Percentiles rank a stretch among this genome's conserved stretches.
These are phyloP conservation scores for Oscheius sp. DNA, from an alignment of 2,888 invertebrate species.

Conservation along the genomic window DNA sequence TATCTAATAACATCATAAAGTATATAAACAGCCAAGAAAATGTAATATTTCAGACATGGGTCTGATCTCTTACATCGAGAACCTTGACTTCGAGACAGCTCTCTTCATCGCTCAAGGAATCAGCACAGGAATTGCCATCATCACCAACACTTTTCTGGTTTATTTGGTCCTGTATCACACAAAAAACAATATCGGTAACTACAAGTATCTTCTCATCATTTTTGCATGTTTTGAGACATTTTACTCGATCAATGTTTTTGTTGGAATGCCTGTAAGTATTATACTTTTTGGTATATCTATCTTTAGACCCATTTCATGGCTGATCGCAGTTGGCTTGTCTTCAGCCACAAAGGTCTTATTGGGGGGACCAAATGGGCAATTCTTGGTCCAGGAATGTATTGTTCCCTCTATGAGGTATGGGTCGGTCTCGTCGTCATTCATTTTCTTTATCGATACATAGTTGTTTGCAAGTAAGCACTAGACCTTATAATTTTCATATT, in stretches of 20 bases:
- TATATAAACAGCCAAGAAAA: no score
- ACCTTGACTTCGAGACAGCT: no score
- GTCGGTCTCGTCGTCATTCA: neutral
- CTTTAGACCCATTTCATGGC: constrained; percentile 1
- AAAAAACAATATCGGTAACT: neutral
- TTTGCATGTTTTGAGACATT: constrained; percentile 8
- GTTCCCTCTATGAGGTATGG: constrained; percentile 13
- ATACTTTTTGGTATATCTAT: no score
- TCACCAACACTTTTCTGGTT: neutral
- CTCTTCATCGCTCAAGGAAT: no score
- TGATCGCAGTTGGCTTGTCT: neutral
- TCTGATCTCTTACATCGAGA: no score
- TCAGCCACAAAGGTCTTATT: neutral
- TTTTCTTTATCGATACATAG: constrained; percentile 9
- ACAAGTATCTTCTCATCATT: neutral
- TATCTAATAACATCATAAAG: no score
- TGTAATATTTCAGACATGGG: no score
- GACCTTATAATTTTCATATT: neutral
- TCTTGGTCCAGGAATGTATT: neutral
- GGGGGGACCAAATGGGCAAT: neutral
- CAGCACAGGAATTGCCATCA: neutral
- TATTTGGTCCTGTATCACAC: neutral
- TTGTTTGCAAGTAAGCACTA: neutral
- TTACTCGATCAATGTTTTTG: neutral
- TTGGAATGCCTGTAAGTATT: constrained; percentile 13